Percentiles rank a stretch among this genome's conserved stretches.
These are phyloP conservation scores for Rousettus leschenaultii DNA, from an alignment of 2,113 vertebrate species.

Conservation along the genomic window DNA sequence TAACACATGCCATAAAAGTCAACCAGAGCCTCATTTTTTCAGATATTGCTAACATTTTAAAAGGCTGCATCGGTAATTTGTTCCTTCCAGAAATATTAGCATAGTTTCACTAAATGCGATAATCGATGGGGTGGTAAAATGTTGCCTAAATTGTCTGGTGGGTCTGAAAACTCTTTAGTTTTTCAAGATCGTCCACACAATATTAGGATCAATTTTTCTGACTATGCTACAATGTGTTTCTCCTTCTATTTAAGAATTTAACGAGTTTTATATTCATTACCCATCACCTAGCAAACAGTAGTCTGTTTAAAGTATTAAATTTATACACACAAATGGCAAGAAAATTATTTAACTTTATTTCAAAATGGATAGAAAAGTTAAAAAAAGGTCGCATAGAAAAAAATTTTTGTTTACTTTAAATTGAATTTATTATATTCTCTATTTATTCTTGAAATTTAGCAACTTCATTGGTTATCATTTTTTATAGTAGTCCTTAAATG, in stretches of 20 bases:
- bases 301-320: neutral
- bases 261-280: neutral
- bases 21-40: neutral
- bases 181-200: neutral
- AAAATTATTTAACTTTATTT: conserved; percentile 28
- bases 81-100: neutral
- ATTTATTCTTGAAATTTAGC: neutral
- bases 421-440: neutral
- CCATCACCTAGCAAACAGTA: neutral
- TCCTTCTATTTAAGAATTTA: neutral
- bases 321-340: neutral
- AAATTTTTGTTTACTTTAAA: neutral
- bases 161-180: neutral
- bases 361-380: neutral
- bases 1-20: neutral
- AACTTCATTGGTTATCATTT: neutral
- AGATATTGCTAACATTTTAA: neutral
- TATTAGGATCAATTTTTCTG: neutral
- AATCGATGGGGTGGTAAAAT: neutral
- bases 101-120: neutral
- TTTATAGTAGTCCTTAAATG: neutral
- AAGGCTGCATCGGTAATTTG: neutral
- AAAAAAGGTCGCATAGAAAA: neutral
- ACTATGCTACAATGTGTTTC: neutral
- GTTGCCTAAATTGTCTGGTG: neutral